Evolutionary conservation across 2,113 vertebrate genomes (phyloP), one percentile per base, ranked within the genome.

Genomic region (Mesitornis unicolor): DNA sequence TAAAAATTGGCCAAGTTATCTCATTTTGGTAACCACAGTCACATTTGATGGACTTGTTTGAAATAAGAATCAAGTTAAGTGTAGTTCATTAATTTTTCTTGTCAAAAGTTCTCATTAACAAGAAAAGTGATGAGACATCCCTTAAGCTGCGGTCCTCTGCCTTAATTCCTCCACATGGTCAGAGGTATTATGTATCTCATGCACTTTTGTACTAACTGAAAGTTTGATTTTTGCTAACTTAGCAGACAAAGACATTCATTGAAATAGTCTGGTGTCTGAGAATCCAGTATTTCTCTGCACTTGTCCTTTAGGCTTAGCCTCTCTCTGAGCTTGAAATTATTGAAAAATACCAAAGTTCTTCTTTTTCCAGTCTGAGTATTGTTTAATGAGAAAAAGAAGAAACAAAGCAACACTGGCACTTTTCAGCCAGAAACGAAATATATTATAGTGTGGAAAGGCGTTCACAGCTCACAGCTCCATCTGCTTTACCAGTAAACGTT

Each of bases 401-500:
- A 92, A 94, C 88, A 96, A 94, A 97, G 68, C 87, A 92, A 63
- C 50, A 35, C 20, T 86, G 76, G n/a, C n/a, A n/a, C n/a, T n/a
- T n/a, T n/a, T 57, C 95, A 97, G 88, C 95, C 89, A 96, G 82
- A 91, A 96, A 71, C 63, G 67, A 90, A 97, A 80, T 70, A 75
- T 61, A 77, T 97, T 87, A 95, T 83, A 88, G 96, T 36, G 76
- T 25, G 81, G 87, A 83, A 80, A 88, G 91, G 63, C 7, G 16
- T 61, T 93, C 86, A 22, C 21, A 70, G 87, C 91, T 97, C 87
- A 29, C 73, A 94, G 88, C 78, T 93, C 97, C 96, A 97, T 97
- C 97, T 98, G 97, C 95, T 97, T 95, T 77, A 90, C 69, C 65
- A 95, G 47, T 35, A 61, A 97, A 73, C 97, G 71, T 93, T 94